Conservation (phyloP, 2,888 invertebrate species). For the Stomorhina lunata region DNA sequence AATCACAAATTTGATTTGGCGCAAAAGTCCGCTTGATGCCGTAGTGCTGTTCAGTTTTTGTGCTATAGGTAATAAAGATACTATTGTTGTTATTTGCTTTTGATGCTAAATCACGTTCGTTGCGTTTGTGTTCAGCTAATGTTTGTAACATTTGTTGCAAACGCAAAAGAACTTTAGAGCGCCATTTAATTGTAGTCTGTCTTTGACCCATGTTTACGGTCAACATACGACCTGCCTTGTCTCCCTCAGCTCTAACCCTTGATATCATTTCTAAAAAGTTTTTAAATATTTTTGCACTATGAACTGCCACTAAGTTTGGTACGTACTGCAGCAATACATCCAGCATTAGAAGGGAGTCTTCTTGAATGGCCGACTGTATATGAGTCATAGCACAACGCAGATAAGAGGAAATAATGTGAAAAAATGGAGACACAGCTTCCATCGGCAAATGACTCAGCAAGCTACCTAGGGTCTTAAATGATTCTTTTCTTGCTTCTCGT, state of each 20-base stretch:
- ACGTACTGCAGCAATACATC: constrained; percentile 87
- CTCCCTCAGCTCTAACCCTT: constrained; percentile 83
- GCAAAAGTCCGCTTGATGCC: constrained; percentile 69
- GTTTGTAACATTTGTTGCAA: constrained; percentile 83
- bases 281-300: constrained; percentile 86
- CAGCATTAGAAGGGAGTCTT: constrained; percentile 89
- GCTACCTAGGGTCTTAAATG: constrained; percentile 80
- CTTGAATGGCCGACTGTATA: constrained; percentile 88
- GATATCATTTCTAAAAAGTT: constrained; percentile 94
- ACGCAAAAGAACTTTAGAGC: constrained; percentile 87
- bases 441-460: constrained; percentile 70
- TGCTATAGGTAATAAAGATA: constrained; percentile 13
- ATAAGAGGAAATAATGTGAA: constrained; percentile 88
- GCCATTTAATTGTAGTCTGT: constrained; percentile 89
- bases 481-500: constrained; percentile 81
- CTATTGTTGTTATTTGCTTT: background rate
- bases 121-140: constrained; percentile 70
- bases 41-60: constrained; percentile 43
- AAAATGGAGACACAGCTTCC: constrained; percentile 83
- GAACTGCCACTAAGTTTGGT: constrained; percentile 84
- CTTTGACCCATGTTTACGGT: constrained; percentile 86
- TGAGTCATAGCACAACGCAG: constrained; percentile 95
- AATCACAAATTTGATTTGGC: constrained; percentile 75
- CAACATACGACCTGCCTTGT: constrained; percentile 85
- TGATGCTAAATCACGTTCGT: background rate